Base-by-base conservation (phyloP, 2,797 vertebrate species). In the Myotis planiceps region DNA sequence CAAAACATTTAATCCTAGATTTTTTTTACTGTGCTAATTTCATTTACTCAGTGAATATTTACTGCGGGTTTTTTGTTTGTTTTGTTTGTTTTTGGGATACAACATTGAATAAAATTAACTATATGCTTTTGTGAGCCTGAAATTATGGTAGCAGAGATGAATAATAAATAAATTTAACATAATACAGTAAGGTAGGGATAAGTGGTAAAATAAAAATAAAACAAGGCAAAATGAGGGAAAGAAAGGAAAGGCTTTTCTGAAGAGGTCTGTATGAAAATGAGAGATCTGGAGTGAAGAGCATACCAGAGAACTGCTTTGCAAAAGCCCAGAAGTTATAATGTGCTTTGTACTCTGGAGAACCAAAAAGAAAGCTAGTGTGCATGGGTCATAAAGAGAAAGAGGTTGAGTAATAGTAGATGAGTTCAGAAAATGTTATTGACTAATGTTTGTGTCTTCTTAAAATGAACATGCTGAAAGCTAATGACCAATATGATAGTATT, bases 151-250 rank as follows among this genome's bases (percentile, higher is more conserved):
- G 16, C 65, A 2, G 15, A 82, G 29, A 86, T 25, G 92, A 88
- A 82, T 0, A 58, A 60, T 92, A 84, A 93, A 88, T 32, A 84
- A 71, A 65, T 23, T 49, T 12, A 78, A 6, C 63, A 6, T 71
- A 32, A 68, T 29, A 55, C 47, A 83, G 23, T 84, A n/a, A 85
- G 18, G 13, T 79, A 89, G 23, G 45, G 60, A 55, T 84, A 65
- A 87, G 69, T 79, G 37, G 1, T 60, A 76, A 87, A 76, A 80
- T 89, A 75, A 79, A 79, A 88, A 76, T 94, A 81, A 85, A 63
- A 32, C 3, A 66, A 13, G 27, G 6, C 14, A 87, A 82, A 87
- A 18, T 6, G 18, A n/a, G 37, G 47, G n/a, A 71, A 60, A 63
- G 34, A 23, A 27, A 82, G 10, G 18, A 47, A 58, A 86, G 10